These are phyloP conservation scores for Pegoplata infirma DNA, from an alignment of 2,888 invertebrate species.

Conservation along the genomic window DNA sequence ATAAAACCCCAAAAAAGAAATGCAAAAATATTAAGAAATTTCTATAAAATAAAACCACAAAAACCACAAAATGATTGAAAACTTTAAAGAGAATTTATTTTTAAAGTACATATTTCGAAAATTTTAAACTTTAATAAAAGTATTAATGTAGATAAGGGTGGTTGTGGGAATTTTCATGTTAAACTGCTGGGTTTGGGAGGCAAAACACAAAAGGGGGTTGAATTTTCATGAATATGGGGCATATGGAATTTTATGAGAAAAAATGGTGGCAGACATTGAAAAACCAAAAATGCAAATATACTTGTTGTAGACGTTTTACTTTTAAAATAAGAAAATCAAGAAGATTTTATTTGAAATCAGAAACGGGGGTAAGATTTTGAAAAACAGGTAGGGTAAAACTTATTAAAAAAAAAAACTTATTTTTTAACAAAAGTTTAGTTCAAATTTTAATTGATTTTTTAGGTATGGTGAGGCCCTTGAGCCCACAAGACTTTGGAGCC, in stretches of 20 bases:
- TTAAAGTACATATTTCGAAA: slow-evolving; percentile 5
- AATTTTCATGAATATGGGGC: slow-evolving; percentile 17
- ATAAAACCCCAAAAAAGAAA: slow-evolving; percentile 66
- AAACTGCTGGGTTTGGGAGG: background rate
- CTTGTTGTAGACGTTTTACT: background rate
- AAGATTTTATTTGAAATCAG: background rate
- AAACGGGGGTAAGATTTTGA: background rate
- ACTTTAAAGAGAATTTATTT: slow-evolving; percentile 39
- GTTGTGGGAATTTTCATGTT: background rate
- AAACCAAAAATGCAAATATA: slow-evolving; percentile 16
- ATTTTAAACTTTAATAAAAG: slow-evolving; percentile 44
- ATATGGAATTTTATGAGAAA: slow-evolving; percentile 44
- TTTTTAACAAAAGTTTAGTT: background rate
- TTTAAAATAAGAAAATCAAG: background rate
- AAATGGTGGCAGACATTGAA: slow-evolving; percentile 52
- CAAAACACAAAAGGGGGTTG: slow-evolving; percentile 13
- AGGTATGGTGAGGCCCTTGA: too few relatives aligned
- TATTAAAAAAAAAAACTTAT: background rate
- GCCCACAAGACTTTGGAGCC: too few relatives aligned
- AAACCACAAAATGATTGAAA: slow-evolving; percentile 50
- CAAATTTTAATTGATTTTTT: too few relatives aligned
- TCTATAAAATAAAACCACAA: slow-evolving; percentile 50
- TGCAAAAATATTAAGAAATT: slow-evolving; percentile 33
- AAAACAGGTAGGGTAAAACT: background rate
- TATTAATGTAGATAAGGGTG: slow-evolving; percentile 30